Conservation (phyloP, 2,888 invertebrate genomes). For the Drosophila quinaria region DNA sequence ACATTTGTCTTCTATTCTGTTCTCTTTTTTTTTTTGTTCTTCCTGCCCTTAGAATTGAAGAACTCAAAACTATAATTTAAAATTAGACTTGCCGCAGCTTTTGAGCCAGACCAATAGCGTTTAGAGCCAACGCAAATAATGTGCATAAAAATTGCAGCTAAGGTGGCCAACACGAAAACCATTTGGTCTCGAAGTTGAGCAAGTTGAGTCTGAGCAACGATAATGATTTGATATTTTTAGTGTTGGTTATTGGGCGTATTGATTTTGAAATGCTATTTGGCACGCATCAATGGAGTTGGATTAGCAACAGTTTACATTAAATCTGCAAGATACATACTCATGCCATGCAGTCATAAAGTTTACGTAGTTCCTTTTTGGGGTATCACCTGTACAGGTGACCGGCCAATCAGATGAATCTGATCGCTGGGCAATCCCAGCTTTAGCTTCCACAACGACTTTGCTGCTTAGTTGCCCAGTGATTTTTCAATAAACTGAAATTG, state of each 20-base stretch:
- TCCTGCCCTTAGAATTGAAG: constrained; percentile 29
- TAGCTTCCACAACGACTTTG: constrained; percentile 48
- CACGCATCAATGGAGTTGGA: constrained; percentile 59
- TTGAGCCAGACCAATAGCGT: constrained; percentile 10
- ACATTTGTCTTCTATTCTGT: not conserved
- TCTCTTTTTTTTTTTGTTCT: constrained; percentile 10
- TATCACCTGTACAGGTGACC: constrained; percentile 51
- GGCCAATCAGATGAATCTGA: constrained; percentile 41
- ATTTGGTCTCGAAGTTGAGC: constrained; percentile 57
- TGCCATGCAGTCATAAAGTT: constrained; percentile 10
- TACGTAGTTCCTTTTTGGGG: constrained; percentile 1
- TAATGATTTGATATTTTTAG: constrained; percentile 78
- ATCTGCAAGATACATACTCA: constrained; percentile 11
- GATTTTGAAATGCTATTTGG: constrained; percentile 66
- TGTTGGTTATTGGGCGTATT: constrained; percentile 64
- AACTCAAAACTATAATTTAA: constrained; percentile 72
- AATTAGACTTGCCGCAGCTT: constrained; percentile 58
- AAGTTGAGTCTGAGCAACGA: constrained; percentile 76
- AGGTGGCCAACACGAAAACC: constrained; percentile 29
- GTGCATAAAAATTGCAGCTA: constrained; percentile 67
- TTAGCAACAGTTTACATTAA: constrained; percentile 1
- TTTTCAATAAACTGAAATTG: constrained; percentile 80
- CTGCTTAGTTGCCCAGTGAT: constrained; percentile 75
- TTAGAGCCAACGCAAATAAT: constrained; percentile 49
- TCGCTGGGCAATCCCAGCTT: constrained; percentile 38